These are phyloP conservation scores for Taeniopygia guttata DNA, from an alignment of 2,797 vertebrate genomes.

Conservation along the genomic window DNA sequence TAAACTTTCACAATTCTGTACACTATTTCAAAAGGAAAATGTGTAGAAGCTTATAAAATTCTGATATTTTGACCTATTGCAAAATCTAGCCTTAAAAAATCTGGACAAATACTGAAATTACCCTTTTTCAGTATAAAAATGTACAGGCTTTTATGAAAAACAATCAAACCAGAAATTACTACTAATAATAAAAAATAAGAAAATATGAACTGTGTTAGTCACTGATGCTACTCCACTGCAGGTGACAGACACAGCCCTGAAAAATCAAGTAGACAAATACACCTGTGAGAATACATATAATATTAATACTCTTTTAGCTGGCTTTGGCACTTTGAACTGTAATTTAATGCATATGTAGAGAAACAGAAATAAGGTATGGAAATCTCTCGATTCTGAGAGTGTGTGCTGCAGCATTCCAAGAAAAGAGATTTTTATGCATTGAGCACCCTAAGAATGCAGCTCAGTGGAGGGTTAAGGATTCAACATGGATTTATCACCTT, in stretches of 20 bases:
- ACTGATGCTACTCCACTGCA: not conserved
- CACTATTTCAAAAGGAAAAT: not conserved
- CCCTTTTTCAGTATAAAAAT: not conserved
- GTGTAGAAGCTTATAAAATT: not conserved
- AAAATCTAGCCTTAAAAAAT: constrained; percentile 4
- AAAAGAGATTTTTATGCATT: not conserved
- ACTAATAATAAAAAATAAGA: not conserved
- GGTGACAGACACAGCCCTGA: not conserved
- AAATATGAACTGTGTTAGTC: not conserved
- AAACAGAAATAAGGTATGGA: not conserved
- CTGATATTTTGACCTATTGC: not conserved
- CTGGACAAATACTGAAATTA: not conserved
- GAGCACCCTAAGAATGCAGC: not conserved
- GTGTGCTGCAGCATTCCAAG: not conserved
- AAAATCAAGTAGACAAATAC: not conserved
- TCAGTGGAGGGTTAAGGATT: not conserved
- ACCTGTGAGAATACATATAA: not conserved
- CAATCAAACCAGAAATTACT: not conserved
- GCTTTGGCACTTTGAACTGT: not conserved
- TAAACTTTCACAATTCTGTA: not conserved
- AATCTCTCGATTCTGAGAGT: not conserved
- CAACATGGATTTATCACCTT: not conserved
- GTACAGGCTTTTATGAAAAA: not conserved
- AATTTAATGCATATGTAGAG: not conserved
- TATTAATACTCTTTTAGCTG: not conserved